phyloP scores from a whole-genome alignment of 2,113 vertebrate genomes.

The Alethe diademata region DNA sequence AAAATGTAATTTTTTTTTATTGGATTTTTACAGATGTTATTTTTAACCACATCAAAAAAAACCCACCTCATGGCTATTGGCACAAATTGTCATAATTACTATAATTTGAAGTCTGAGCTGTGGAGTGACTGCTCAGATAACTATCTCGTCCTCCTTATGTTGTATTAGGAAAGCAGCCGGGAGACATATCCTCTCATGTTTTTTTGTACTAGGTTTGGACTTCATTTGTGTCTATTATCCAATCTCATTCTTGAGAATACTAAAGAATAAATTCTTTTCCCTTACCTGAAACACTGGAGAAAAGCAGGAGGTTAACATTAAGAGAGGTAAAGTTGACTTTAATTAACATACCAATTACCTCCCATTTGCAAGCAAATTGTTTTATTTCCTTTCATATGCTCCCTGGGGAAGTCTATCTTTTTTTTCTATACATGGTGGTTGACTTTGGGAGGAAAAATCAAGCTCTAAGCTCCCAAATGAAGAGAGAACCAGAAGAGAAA shows the following conservation, averaged over 20 bases:
- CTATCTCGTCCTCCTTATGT: slow-evolving; percentile 69
- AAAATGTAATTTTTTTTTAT: slow-evolving; percentile 84
- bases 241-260: slow-evolving; percentile 73
- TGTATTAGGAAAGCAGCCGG: slow-evolving; percentile 68
- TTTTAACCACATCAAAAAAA: slow-evolving; percentile 86
- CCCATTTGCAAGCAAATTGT: slow-evolving; percentile 72
- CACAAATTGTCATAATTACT: slow-evolving; percentile 84
- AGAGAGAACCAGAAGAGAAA: slow-evolving; percentile 4
- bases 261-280: slow-evolving; percentile 75
- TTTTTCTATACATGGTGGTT: not conserved
- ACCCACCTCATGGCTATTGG: slow-evolving; percentile 79
- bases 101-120: slow-evolving; percentile 80
- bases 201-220: slow-evolving; percentile 75
- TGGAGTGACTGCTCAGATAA: slow-evolving; percentile 75
- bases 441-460: not conserved
- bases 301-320: slow-evolving; percentile 80
- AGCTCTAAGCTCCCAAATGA: not conserved
- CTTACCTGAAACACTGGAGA: slow-evolving; percentile 73
- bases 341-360: slow-evolving; percentile 82
- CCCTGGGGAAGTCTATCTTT: slow-evolving; percentile 24
- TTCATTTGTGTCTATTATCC: slow-evolving; percentile 81
- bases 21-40: slow-evolving; percentile 83
- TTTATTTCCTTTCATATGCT: slow-evolving; percentile 71
- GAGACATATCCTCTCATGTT: slow-evolving; percentile 70
- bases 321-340: slow-evolving; percentile 72